phyloP scores from a whole-genome alignment of 2,113 vertebrate genomes.

The Mirza zaza region DNA sequence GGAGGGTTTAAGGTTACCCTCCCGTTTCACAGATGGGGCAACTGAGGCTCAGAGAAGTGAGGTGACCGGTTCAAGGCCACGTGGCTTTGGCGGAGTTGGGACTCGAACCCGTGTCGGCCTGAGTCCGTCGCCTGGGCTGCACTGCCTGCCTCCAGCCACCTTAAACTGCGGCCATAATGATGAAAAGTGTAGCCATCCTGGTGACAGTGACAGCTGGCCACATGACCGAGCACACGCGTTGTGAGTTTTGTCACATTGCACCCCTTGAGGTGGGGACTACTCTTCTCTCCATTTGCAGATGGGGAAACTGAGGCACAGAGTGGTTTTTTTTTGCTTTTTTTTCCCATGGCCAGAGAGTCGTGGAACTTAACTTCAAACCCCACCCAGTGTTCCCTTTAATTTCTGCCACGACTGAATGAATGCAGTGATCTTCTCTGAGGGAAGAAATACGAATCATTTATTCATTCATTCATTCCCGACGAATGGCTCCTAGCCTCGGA shows the following conservation, averaged over 20 bases:
- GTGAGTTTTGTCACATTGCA: not conserved
- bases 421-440: not conserved
- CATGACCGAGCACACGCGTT: fast-evolving
- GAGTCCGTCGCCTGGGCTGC: not conserved
- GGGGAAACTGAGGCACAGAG: not conserved
- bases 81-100: not conserved
- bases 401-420: too few relatives aligned
- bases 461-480: not conserved
- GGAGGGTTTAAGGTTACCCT: not conserved
- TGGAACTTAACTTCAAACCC: not conserved
- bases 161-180: not conserved
- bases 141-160: too few relatives aligned
- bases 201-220: not conserved
- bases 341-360: not conserved
- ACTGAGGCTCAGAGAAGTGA: not conserved
- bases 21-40: not conserved
- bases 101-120: not conserved
- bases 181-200: not conserved
- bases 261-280: not conserved
- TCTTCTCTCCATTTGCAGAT: not conserved
- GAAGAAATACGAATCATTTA: not conserved
- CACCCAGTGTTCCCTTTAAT: not conserved
- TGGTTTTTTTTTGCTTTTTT: too few relatives aligned
- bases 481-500: not conserved
- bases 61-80: not conserved